Evolutionary conservation across 2,797 vertebrate species (phyloP), one percentile per base, ranked within the genome.

Genomic region (Poeciliopsis infans): DNA sequence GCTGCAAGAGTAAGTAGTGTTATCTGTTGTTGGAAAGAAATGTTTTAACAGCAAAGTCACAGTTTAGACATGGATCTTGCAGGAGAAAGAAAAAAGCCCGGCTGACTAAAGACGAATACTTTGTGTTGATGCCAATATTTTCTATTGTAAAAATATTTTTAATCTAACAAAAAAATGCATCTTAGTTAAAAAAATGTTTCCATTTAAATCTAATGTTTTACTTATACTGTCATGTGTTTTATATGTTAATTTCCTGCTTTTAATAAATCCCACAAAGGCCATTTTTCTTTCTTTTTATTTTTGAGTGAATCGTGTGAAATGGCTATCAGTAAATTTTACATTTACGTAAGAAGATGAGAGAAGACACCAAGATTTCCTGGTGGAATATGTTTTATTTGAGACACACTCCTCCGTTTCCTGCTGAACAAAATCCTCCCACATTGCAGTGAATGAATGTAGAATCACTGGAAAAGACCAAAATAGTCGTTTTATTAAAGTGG

Each of bases 341-440:
- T 81, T 78, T 83, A 82, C 61, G 70, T 81, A 77, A 80, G 59
- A 39, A 28, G 47, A 57, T n/a, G n/a, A 76, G 53, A 83, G 75
- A 79, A 75, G 25, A 74, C 46, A 78, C 23, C 5, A 55, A 47
- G 47, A 75, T 79, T 76, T 81, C 49, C 43, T 68, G 49, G 31
- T 61, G 79, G 77, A 23, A 57, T 66, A 31, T 68, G 72, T 55
- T 87, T 76, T 61, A 83, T 80, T 76, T 80, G 82, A 83, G 75
- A 84, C 76, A 2, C 78, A 15, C 75, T 83, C 83, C 76, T 81
- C 72, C 81, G 51, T 83, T 74, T 73, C 75, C 80, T 75, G 73
- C 18, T 33, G 79, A 81, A 79, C 72, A 88, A 82, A 81, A 77
- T 86, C 86, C 87, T 83, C 89, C 88, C 88, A 61, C 84, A 3